A percentile compares a stretch with the other conserved stretches of the same genome.
These are phyloP conservation scores for Zygogramma bicolorata DNA, from an alignment of 2,888 invertebrate species.

Conservation along the genomic window DNA sequence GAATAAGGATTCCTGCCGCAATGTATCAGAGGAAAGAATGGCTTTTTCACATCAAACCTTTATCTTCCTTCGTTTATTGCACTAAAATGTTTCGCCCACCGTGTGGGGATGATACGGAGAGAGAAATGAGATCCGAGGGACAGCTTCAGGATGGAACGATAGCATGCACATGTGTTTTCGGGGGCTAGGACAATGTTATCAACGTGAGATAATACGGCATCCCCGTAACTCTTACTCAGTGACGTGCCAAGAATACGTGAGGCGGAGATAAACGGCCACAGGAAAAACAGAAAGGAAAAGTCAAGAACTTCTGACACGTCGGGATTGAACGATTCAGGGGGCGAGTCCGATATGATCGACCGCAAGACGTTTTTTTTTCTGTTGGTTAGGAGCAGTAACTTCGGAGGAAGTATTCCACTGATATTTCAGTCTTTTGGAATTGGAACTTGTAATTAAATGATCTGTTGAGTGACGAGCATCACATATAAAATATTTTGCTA, in stretches of 20 bases:
- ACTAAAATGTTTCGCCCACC: background rate
- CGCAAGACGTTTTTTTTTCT: too few species aligned
- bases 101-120: background rate
- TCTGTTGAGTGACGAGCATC: too few species aligned
- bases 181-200: constrained; percentile 56
- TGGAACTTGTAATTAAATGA: too few species aligned
- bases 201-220: constrained; percentile 56
- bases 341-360: background rate
- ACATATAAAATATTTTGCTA: too few species aligned
- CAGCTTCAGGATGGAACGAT: constrained; percentile 40
- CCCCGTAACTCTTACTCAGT: constrained; percentile 56
- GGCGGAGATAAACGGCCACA: constrained; percentile 31
- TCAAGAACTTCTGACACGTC: background rate
- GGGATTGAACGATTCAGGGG: background rate
- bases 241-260: constrained; percentile 45
- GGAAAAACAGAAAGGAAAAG: background rate
- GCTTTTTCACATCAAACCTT: too few species aligned
- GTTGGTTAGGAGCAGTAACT: too few species aligned
- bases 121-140: background rate
- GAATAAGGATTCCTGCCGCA: too few species aligned
- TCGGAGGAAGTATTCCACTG: too few species aligned
- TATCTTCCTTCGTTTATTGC: too few species aligned
- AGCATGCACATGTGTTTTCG: constrained; percentile 56
- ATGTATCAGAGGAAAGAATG: too few species aligned
- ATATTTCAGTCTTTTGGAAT: too few species aligned